These are phyloP conservation scores for Muscidifurax raptorellus DNA, from an alignment of 1,140 invertebrate genomes.

Conservation along the genomic window DNA sequence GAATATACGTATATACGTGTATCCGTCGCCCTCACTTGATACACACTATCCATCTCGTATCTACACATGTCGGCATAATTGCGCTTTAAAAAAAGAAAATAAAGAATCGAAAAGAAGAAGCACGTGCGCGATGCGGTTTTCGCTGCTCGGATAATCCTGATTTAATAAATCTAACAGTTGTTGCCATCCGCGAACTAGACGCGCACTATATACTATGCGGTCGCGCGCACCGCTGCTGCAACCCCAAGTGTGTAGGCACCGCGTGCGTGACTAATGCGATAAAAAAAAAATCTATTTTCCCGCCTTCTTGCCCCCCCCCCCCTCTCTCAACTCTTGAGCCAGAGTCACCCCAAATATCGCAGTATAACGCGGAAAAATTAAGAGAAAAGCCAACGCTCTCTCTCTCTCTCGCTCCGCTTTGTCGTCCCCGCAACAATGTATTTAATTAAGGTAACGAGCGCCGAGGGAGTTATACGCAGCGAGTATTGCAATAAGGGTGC, in stretches of 20 bases:
- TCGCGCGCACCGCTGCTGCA: too few relatives aligned
- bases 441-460: conserved; percentile 76
- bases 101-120: not conserved
- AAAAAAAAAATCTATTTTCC: conserved; percentile 59
- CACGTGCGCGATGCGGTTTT: conserved; percentile 64
- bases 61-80: conserved; percentile 1
- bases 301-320: not conserved
- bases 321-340: conserved; percentile 8
- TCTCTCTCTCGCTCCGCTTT: not conserved
- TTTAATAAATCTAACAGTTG: conserved; percentile 77
- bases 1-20: not conserved
- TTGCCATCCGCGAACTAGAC: conserved; percentile 46
- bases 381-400: not conserved
- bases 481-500: not conserved
- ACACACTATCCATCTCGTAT: not conserved
- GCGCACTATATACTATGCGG: too few relatives aligned
- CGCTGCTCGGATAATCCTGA: conserved; percentile 74
- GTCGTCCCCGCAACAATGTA: conserved; percentile 75
- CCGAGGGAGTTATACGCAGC: conserved; percentile 63
- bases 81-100: not conserved
- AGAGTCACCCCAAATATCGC: conserved; percentile 17
- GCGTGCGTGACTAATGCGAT: conserved; percentile 74
- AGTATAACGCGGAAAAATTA: conserved; percentile 3
- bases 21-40: not conserved
- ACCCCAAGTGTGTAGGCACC: conserved; percentile 56